Conservation (phyloP, 2,797 vertebrate genomes). For the Takifugu rubripes region DNA sequence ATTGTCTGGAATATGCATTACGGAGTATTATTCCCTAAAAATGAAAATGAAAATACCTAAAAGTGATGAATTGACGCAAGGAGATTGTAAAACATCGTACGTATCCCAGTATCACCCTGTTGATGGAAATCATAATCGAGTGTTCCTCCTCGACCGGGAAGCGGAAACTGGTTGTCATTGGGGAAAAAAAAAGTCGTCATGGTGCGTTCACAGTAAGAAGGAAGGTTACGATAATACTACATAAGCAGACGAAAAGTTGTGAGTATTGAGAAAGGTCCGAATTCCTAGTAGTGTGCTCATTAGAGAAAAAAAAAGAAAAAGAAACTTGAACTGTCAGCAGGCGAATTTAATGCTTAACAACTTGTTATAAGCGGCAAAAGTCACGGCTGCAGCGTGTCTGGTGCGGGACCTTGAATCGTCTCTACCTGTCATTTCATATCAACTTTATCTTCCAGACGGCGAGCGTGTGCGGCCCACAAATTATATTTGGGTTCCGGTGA, state of each 20-base stretch:
- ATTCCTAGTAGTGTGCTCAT: not conserved
- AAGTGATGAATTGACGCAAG: not conserved
- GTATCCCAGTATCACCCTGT: not conserved
- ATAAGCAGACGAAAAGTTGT: conserved; percentile 50
- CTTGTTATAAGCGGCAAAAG: conserved; percentile 27
- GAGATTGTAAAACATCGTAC: too few relatives aligned
- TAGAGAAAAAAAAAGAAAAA: not conserved
- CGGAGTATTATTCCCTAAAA: rapidly evolving
- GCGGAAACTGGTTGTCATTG: conserved; percentile 65
- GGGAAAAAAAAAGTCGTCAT: conserved; percentile 61
- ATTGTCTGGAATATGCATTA: rapidly evolving
- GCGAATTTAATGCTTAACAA: conserved; percentile 52
- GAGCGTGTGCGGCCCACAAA: not conserved
- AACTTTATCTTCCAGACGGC: not conserved
- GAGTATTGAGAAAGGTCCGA: conserved; percentile 47
- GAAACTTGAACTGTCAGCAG: conserved; percentile 10
- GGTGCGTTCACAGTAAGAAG: conserved; percentile 56
- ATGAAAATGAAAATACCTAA: not conserved
- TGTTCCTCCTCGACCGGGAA: conserved; percentile 75
- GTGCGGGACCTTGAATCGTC: conserved; percentile 52
- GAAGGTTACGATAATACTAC: conserved; percentile 74
- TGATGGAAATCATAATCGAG: conserved; percentile 16
- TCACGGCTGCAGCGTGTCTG: conserved; percentile 24
- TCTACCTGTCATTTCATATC: conserved; percentile 5
- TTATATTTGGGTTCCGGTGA: not conserved